Evolutionary conservation across 2,888 invertebrate genomes (phyloP).

Genomic region (Erebia epiphron): DNA sequence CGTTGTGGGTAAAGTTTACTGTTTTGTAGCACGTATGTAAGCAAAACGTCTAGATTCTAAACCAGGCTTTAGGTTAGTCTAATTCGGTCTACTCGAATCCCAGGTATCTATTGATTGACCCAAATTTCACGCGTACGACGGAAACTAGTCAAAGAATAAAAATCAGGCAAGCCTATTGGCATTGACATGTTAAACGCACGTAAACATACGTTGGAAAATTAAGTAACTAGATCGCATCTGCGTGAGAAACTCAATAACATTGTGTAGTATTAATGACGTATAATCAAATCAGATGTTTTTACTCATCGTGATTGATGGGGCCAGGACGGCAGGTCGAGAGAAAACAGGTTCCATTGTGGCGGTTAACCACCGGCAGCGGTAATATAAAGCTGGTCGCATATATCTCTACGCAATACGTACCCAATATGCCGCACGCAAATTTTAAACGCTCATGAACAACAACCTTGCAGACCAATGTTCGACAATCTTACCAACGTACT

Average conservation of each 20-base stretch:
- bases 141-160: not conserved
- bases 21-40: no score
- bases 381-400: constrained; percentile 10
- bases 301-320: constrained; percentile 66
- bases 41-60: no score
- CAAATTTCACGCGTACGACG: not conserved
- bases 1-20: no score
- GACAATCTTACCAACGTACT: no score
- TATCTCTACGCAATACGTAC: not conserved
- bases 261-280: constrained; percentile 56
- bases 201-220: constrained; percentile 10
- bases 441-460: not conserved
- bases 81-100: not conserved
- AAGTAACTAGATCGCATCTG: constrained; percentile 26
- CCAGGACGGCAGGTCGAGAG: constrained; percentile 54
- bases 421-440: not conserved
- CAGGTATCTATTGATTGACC: not conserved
- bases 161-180: not conserved
- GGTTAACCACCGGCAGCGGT: constrained; percentile 44
- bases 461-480: not conserved
- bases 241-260: constrained; percentile 40
- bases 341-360: constrained; percentile 59
- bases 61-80: not conserved
- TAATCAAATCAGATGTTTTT: constrained; percentile 67
- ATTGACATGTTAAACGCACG: constrained; percentile 6